A percentile compares a stretch with the other conserved stretches of the same genome.
phyloP scores from a whole-genome alignment of 2,797 vertebrate species.

The Cetoscarus ocellatus region DNA sequence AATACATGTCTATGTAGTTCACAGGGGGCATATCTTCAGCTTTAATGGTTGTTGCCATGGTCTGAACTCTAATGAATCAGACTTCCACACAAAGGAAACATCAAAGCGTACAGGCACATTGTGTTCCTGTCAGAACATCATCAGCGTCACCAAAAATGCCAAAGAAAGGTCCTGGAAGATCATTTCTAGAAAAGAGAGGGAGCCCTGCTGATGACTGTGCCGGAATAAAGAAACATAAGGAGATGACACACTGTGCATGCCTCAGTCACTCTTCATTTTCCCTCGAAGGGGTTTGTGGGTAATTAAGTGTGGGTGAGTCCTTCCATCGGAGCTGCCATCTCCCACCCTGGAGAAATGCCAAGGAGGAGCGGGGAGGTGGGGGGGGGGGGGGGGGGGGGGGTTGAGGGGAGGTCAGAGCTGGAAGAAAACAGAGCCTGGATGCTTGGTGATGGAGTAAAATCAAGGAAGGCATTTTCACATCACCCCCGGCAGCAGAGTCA shows the following conservation, averaged over 20 bases:
- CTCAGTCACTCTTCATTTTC: slow-evolving; percentile 50
- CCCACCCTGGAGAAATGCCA: slow-evolving; percentile 74
- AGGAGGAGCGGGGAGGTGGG: slow-evolving; percentile 42
- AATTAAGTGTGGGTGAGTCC: slow-evolving; percentile 75
- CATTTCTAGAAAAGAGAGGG: no score
- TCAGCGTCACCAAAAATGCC: no score
- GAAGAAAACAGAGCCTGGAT: slow-evolving; percentile 33
- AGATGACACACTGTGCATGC: slow-evolving; percentile 30
- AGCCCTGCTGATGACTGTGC: not conserved
- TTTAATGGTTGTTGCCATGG: no score
- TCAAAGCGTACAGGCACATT: no score
- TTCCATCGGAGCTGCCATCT: slow-evolving; percentile 64
- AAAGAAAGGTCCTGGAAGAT: no score
- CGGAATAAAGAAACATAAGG: slow-evolving; percentile 33
- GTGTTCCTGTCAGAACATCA: no score
- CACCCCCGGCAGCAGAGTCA: slow-evolving; percentile 48
- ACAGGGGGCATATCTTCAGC: no score
- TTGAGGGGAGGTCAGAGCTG: slow-evolving; percentile 54
- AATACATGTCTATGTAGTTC: no score
- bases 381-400: slow-evolving; percentile 49
- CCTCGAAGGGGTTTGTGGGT: slow-evolving; percentile 73
- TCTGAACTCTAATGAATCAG: no score
- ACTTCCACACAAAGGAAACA: no score
- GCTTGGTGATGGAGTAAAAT: slow-evolving; percentile 61
- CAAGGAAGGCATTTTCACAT: slow-evolving; percentile 45